These are phyloP conservation scores for Ormyrus rosae DNA, from an alignment of 2,888 invertebrate genomes.

Conservation along the genomic window DNA sequence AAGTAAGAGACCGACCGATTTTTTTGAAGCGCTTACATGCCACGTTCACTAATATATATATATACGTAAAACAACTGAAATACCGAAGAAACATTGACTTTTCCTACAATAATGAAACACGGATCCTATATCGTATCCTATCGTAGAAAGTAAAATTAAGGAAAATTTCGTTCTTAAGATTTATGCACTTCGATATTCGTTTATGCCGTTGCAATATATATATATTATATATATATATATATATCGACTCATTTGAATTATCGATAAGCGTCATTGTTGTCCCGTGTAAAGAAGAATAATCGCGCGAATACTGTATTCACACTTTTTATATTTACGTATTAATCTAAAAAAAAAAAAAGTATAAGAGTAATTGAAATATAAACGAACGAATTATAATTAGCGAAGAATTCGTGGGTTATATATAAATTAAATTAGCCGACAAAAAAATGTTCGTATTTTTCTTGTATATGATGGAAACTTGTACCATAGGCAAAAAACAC, in stretches of 20 bases:
- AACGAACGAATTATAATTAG: constrained; percentile 37
- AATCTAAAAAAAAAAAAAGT: constrained; percentile 4
- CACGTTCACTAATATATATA: neutral
- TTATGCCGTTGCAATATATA: constrained; percentile 25
- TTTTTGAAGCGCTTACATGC: constrained; percentile 21
- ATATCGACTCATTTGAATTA: constrained; percentile 19
- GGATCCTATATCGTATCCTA: constrained; percentile 34
- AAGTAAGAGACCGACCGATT: neutral
- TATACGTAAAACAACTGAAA: constrained; percentile 8
- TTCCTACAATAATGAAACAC: constrained; percentile 29
- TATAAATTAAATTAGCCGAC: constrained; percentile 5
- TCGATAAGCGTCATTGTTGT: constrained; percentile 48
- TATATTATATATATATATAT: too few species aligned
- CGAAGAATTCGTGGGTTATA: constrained; percentile 24
- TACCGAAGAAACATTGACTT: constrained; percentile 26
- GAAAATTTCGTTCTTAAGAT: neutral
- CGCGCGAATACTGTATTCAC: constrained; percentile 37
- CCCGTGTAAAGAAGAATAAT: constrained; percentile 11
- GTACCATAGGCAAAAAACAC: constrained; percentile 34
- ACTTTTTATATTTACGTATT: constrained; percentile 35
- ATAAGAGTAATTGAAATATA: constrained; percentile 23
- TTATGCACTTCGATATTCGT: constrained; percentile 20
- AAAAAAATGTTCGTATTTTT: constrained; percentile 50
- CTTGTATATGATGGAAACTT: constrained; percentile 27
- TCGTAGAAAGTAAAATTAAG: neutral